Evolutionary conservation across 2,797 vertebrate genomes (phyloP).

Genomic region (Limnodromus scolopaceus): DNA sequence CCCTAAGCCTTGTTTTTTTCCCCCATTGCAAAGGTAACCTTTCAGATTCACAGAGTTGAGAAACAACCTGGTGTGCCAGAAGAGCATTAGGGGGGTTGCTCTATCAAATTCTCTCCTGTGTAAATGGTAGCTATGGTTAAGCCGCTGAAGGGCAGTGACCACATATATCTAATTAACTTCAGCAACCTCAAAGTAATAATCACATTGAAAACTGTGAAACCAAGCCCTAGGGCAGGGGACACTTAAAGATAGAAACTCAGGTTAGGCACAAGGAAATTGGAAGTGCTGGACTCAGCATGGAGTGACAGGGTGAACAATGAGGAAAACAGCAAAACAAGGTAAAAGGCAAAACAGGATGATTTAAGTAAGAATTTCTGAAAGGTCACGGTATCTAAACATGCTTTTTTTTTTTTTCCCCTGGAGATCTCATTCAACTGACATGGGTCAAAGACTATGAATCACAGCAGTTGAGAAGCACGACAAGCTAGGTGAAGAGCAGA

Average conservation of each 20-base stretch:
- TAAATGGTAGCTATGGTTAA: not conserved
- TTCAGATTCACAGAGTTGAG: not conserved
- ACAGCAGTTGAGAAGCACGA: not conserved
- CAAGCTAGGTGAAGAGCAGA: not conserved
- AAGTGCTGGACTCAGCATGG: not conserved
- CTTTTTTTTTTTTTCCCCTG: not conserved
- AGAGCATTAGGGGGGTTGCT: not conserved
- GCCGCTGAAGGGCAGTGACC: not conserved
- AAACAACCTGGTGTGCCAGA: not conserved
- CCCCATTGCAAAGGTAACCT: not conserved
- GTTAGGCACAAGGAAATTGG: not conserved
- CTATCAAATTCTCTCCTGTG: not conserved
- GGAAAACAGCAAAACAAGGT: not conserved
- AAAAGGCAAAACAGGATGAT: not conserved
- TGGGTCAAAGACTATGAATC: not conserved
- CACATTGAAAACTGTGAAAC: not conserved
- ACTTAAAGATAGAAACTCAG: not conserved
- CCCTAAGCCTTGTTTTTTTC: not conserved
- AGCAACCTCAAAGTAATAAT: not conserved
- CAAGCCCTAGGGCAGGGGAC: not conserved
- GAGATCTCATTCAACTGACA: not conserved
- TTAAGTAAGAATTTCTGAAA: not conserved
- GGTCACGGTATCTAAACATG: not conserved
- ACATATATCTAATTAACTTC: not conserved
- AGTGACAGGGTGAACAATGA: not conserved